phyloP scores from a whole-genome alignment of 2,113 vertebrate species.

The Megatriorchis doriae region DNA sequence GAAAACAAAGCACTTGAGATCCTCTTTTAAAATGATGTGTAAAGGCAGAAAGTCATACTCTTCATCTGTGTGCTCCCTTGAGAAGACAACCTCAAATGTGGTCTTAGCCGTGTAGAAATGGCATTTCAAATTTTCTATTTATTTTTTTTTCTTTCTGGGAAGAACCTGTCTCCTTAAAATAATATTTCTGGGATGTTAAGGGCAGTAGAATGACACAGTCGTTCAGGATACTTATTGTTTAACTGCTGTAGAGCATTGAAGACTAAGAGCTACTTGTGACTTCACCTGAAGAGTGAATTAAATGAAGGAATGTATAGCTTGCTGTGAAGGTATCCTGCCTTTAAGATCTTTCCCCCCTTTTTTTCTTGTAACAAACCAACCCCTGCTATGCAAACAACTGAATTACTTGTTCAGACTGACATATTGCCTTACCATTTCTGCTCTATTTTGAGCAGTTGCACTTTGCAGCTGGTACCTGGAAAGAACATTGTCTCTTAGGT shows the following conservation, averaged over 20 bases:
- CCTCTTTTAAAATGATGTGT: background rate
- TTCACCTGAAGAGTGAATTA: background rate
- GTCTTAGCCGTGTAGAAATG: background rate
- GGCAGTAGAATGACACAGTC: background rate
- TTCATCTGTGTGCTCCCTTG: background rate
- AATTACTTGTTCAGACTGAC: slow-evolving; percentile 36
- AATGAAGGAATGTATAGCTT: background rate
- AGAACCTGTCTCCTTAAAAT: background rate
- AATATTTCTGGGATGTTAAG: background rate
- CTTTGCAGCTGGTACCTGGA: slow-evolving; percentile 47
- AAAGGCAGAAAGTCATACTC: background rate
- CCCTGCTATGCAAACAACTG: background rate
- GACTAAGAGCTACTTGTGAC: background rate
- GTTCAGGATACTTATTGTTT: background rate
- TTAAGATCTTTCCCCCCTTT: background rate
- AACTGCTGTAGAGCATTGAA: background rate
- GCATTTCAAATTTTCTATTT: background rate
- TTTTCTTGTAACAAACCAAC: background rate
- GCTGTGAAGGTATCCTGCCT: background rate
- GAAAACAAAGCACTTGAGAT: background rate
- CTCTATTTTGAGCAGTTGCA: slow-evolving; percentile 35
- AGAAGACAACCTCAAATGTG: background rate
- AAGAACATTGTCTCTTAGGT: slow-evolving; percentile 12
- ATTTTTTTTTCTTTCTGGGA: background rate
- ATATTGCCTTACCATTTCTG: slow-evolving; percentile 25